phyloP scores from a whole-genome alignment of 2,113 vertebrate genomes.

The Anarrhichthys ocellatus region DNA sequence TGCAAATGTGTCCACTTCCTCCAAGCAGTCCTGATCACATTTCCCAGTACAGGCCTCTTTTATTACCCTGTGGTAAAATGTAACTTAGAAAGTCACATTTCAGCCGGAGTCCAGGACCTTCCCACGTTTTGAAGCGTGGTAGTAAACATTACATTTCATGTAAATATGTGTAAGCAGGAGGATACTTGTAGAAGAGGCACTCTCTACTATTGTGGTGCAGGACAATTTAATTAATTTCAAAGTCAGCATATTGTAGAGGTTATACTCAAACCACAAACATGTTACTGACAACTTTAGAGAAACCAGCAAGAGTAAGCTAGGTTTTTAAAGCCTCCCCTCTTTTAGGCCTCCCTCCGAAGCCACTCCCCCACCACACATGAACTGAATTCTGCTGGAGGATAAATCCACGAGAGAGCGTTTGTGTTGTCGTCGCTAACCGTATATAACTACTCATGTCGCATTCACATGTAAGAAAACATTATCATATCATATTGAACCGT shows the following conservation, averaged over 20 bases:
- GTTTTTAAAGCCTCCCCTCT: neutral
- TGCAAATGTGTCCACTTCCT: conserved; percentile 55
- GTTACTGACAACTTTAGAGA: neutral
- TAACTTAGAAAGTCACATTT: conserved; percentile 25
- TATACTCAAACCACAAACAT: neutral
- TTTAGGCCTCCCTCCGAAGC: neutral
- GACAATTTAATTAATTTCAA: neutral
- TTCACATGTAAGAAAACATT: neutral
- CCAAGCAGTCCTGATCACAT: conserved; percentile 30
- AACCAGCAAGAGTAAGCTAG: no score
- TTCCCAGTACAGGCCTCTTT: conserved; percentile 36
- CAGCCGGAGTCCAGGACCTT: neutral
- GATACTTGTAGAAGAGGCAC: neutral
- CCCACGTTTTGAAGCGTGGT: neutral
- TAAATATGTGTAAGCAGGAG: neutral
- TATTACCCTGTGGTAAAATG: conserved; percentile 40
- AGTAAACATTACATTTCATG: neutral
- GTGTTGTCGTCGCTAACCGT: neutral
- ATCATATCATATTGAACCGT: neutral
- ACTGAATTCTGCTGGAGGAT: neutral
- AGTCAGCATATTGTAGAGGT: neutral
- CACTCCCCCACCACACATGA: neutral
- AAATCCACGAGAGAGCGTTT: neutral
- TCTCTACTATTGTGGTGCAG: neutral
- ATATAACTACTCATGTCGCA: neutral